Base-by-base conservation (phyloP, 2,888 invertebrate genomes). In the Lacanobia oleracea region DNA sequence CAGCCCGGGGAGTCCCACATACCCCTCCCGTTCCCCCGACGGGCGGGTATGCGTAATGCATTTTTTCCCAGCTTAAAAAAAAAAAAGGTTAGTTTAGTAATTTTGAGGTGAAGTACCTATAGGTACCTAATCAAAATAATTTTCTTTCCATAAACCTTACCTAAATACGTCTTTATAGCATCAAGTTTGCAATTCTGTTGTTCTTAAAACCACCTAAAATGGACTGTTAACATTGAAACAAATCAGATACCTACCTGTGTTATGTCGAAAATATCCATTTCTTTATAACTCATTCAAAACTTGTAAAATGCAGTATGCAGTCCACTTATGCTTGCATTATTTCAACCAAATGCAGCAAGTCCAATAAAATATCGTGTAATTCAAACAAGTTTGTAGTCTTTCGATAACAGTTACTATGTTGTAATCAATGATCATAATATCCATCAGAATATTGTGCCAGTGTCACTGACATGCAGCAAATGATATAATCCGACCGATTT, bases 391-490 rank as follows among this genome's bases (percentile, higher is more conserved):
- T 77, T 68, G 72, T 76, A 62, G 50, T 51, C 10, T 63, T 67
- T 67, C 73, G 79, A 77, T 86, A 84, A 79, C 79, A 82, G 67
- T 43, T 9, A 3, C 61, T 63, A 85, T 86, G 82, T 82, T 84
- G 86, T 86, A 90, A 88, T 86, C 82, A 83, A 83, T 86, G 66
- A 79, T 81, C 80, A 74, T 85, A 83, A 76, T 83, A 83, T 65
- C 56, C 59, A 45, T 75, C 75, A 71, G 71, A 80, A 53, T 75
- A 43, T 43, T 43, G 82, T 33, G 72, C 72, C 80, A 80, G 85
- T 87, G 89, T 86, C 88, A 89, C 84, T 87, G 88, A 88, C 88
- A 82, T 85, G 71, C 50, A 53, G 75, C 76, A 73, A 82, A 82
- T 75, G 76, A 60, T 53, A 72, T 64, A 59, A 82, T 3, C 67